Percentiles rank a stretch among this genome's conserved stretches.
These are phyloP conservation scores for Scaptomyza parva DNA, from an alignment of 2,888 invertebrate species.

Conservation along the genomic window DNA sequence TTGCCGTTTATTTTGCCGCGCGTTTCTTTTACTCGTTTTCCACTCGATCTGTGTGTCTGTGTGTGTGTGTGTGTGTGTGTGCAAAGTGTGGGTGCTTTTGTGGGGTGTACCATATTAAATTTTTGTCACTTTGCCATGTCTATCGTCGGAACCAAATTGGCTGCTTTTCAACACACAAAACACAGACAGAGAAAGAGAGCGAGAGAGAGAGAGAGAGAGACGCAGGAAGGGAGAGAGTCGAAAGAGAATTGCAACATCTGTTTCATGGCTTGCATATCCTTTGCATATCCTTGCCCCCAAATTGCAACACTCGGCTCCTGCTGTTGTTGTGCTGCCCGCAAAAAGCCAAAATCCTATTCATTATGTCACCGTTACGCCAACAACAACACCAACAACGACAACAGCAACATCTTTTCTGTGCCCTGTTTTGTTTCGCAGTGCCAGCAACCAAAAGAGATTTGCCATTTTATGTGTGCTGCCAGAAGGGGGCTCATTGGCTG, in stretches of 20 bases:
- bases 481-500: not conserved
- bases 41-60: slow-evolving; percentile 1
- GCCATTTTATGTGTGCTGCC: slow-evolving; percentile 51
- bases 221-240: not conserved
- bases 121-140: slow-evolving; percentile 83
- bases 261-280: slow-evolving; percentile 71
- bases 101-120: slow-evolving; percentile 72
- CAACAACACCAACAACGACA: slow-evolving; percentile 23
- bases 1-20: slow-evolving; percentile 79
- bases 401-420: slow-evolving; percentile 33
- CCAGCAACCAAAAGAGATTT: slow-evolving; percentile 50
- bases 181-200: not conserved
- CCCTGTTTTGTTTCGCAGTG: slow-evolving; percentile 40
- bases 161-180: slow-evolving; percentile 15
- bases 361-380: slow-evolving; percentile 71
- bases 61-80: not conserved
- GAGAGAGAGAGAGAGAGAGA: not conserved
- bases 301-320: slow-evolving; percentile 56
- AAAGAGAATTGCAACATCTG: slow-evolving; percentile 77
- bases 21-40: slow-evolving; percentile 50
- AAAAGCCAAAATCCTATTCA: slow-evolving; percentile 77
- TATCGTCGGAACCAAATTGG: slow-evolving; percentile 44
- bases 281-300: slow-evolving; percentile 74
- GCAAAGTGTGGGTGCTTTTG: slow-evolving; percentile 1
- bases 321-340: slow-evolving; percentile 59